A percentile compares a stretch with the other conserved stretches of the same genome.
Conservation (phyloP, 2,113 vertebrate species). For the Hippoglossus stenolepis region DNA sequence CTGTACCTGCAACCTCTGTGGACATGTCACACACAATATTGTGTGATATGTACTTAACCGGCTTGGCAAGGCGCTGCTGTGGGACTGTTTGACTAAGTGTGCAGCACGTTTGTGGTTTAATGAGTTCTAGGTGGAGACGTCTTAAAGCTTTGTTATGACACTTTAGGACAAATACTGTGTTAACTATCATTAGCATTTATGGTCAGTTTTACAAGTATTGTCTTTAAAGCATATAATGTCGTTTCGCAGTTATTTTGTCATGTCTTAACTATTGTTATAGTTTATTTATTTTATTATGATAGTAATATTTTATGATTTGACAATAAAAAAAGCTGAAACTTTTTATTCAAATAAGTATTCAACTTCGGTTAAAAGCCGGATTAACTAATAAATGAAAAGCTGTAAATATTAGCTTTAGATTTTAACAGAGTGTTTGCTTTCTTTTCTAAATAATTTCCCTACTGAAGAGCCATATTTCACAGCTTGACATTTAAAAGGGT, state of each 20-base stretch:
- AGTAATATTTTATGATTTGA: background rate
- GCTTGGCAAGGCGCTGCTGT: conserved; percentile 55
- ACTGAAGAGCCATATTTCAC: conserved; percentile 68
- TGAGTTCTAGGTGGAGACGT: conserved; percentile 22
- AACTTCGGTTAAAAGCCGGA: background rate
- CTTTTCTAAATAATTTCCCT: conserved; percentile 43
- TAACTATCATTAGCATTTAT: background rate
- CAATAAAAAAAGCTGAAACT: background rate
- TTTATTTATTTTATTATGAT: too few relatives aligned
- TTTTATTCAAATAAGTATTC: background rate
- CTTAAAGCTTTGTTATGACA: conserved; percentile 27
- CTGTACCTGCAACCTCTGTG: conserved; percentile 57
- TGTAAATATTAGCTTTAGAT: background rate
- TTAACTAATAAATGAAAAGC: background rate
- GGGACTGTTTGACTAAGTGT: conserved; percentile 55
- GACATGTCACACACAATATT: conserved; percentile 68
- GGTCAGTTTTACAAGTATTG: background rate
- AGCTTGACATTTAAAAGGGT: conserved; percentile 76
- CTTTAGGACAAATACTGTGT: background rate
- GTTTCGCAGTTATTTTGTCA: too few relatives aligned
- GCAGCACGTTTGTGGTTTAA: conserved; percentile 27
- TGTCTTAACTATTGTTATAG: too few relatives aligned
- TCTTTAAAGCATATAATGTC: background rate
- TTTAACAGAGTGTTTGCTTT: background rate
- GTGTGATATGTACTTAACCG: conserved; percentile 67